A percentile compares a stretch with the other conserved stretches of the same genome.
Conservation (phyloP, 2,888 invertebrate genomes). For the Psylliodes chrysocephalus region DNA sequence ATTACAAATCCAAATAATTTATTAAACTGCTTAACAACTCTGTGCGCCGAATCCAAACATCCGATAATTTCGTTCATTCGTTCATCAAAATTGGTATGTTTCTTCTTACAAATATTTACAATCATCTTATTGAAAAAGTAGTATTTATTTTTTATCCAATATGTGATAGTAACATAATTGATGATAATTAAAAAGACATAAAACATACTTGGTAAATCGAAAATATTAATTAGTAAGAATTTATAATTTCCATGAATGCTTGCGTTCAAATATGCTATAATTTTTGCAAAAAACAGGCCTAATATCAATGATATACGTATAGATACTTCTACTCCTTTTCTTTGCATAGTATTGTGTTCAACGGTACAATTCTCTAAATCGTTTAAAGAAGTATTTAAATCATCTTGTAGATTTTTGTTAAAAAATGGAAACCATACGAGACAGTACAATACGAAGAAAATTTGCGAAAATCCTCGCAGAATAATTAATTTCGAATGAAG, state of each 20-base stretch:
- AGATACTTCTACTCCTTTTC: not conserved
- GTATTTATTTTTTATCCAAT: constrained; percentile 29
- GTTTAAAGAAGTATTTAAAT: not conserved
- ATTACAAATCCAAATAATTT: not conserved
- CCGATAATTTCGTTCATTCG: not conserved
- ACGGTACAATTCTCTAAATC: not conserved
- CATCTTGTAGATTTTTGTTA: not conserved
- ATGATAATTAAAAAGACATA: not conserved
- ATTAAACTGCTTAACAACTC: not conserved
- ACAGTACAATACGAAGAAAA: constrained; percentile 4
- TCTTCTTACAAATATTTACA: not conserved
- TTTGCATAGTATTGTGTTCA: not conserved
- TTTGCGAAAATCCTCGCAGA: not conserved
- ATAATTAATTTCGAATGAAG: no score
- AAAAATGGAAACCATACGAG: constrained; percentile 1
- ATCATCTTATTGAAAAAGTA: not conserved
- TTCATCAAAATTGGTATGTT: not conserved
- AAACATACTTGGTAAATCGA: not conserved
- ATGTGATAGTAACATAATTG: constrained; percentile 16
- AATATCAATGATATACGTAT: not conserved
- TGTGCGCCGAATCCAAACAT: not conserved
- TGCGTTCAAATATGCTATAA: not conserved
- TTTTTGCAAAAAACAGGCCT: not conserved
- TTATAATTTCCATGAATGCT: no score
- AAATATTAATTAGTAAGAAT: not conserved